These are phyloP conservation scores for Nomada flava DNA, from an alignment of 2,888 invertebrate genomes.

Conservation along the genomic window DNA sequence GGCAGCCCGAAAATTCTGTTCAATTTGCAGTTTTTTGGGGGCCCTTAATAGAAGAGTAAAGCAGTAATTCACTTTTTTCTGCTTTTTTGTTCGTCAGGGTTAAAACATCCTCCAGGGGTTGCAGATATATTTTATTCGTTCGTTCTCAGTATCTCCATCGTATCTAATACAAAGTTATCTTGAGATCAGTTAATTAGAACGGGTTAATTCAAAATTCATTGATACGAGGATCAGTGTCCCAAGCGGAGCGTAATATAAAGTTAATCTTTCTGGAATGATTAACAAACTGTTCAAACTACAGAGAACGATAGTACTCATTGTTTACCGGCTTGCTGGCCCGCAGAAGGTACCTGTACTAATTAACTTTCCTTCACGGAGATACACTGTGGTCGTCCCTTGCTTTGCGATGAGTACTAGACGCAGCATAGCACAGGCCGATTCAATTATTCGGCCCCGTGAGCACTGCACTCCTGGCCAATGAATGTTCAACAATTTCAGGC, in stretches of 20 bases:
- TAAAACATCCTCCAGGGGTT: no score
- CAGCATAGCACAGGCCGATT: constrained; percentile 17
- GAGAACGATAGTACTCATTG: background rate
- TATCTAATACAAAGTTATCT: background rate
- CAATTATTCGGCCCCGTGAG: constrained; percentile 49
- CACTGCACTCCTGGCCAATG: constrained; percentile 19
- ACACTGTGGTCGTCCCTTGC: background rate
- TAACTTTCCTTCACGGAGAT: constrained; percentile 27
- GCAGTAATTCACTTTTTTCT: no score
- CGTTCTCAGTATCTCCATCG: no score
- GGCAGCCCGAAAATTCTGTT: no score
- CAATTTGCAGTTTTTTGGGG: no score
- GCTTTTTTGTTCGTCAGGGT: no score
- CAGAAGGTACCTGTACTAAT: constrained; percentile 42
- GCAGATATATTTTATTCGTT: no score
- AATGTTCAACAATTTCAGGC: constrained; percentile 18
- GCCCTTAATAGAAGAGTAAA: no score
- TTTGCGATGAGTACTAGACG: constrained; percentile 23
- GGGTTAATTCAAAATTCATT: background rate
- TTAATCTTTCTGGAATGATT: background rate
- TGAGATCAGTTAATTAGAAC: background rate
- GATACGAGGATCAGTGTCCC: background rate
- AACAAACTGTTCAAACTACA: constrained; percentile 3
- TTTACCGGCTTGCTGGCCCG: constrained; percentile 26
- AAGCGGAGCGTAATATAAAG: background rate